A percentile compares a stretch with the other conserved stretches of the same genome.
These are phyloP conservation scores for Acronicta aceris DNA, from an alignment of 2,888 invertebrate species.

Conservation along the genomic window DNA sequence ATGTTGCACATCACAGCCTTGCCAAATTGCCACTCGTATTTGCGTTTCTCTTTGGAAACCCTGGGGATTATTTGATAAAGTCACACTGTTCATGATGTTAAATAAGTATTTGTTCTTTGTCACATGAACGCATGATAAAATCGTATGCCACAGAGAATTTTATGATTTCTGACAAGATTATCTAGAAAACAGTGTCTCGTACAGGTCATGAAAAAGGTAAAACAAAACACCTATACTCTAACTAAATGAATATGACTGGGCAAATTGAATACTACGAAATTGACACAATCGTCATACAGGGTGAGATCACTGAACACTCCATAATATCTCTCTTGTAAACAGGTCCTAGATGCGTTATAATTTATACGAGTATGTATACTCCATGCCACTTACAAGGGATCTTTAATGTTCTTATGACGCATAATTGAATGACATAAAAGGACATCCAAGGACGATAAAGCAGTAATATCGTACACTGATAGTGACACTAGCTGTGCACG, in stretches of 20 bases:
- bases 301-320: constrained; percentile 9
- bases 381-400: constrained; percentile 21
- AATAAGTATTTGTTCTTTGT: constrained; percentile 22
- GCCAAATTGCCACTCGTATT: constrained; percentile 56
- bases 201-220: neutral
- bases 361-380: neutral
- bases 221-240: neutral
- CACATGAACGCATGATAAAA: constrained; percentile 15
- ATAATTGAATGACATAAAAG: constrained; percentile 24
- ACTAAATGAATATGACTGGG: neutral
- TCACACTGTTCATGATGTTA: constrained; percentile 12
- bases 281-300: constrained; percentile 13
- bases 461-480: neutral
- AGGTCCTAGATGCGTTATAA: neutral
- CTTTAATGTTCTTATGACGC: constrained; percentile 27
- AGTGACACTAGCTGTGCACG: too few species aligned
- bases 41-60: constrained; percentile 60
- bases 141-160: neutral
- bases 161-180: neutral
- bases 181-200: neutral
- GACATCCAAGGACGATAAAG: constrained; percentile 20
- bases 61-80: constrained; percentile 45
- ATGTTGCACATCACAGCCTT: constrained; percentile 63
- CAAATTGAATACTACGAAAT: constrained; percentile 10
- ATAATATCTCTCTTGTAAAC: constrained; percentile 1